Conservation (phyloP, 2,797 vertebrate species). For the Brotula barbata region DNA sequence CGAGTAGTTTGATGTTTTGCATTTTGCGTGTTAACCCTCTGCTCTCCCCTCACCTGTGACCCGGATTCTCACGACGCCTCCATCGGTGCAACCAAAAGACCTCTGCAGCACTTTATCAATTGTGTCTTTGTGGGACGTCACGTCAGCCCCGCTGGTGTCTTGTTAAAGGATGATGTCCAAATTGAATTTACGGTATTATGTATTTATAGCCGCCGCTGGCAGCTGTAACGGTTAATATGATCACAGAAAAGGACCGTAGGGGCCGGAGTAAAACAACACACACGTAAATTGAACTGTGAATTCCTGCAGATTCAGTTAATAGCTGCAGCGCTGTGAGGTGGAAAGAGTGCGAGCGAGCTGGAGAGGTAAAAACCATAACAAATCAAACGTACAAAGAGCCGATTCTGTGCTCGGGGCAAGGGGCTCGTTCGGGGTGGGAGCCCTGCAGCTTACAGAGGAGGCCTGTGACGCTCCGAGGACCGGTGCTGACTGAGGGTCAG, state of each 20-base stretch:
- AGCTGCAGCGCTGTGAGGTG: conserved; percentile 13
- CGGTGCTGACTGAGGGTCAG: conserved; percentile 57
- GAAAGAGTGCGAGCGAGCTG: conserved; percentile 45
- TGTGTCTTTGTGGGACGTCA: conserved; percentile 61
- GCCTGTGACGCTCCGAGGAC: conserved; percentile 59
- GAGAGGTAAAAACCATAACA: conserved; percentile 67
- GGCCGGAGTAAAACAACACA: conserved; percentile 36
- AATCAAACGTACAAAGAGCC: conserved; percentile 75
- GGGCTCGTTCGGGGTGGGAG: conserved; percentile 55
- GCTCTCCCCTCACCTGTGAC: conserved; percentile 40
- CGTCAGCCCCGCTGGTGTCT: conserved; percentile 63
- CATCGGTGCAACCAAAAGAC: too few relatives aligned
- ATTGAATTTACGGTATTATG: conserved; percentile 64
- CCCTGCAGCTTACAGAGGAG: conserved; percentile 41
- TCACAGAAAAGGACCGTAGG: conserved; percentile 22
- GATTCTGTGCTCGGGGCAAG: conserved; percentile 72
- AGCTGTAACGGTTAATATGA: conserved; percentile 47
- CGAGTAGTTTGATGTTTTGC: conserved; percentile 39
- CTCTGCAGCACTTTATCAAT: too few relatives aligned
- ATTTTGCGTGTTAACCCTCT: conserved; percentile 59
- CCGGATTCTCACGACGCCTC: conserved; percentile 29
- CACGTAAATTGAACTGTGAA: conserved; percentile 36
- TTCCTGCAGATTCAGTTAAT: conserved; percentile 23
- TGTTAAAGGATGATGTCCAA: conserved; percentile 24
- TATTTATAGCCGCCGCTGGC: conserved; percentile 68